Evolutionary conservation across 2,888 invertebrate species (phyloP), one percentile per base, ranked within the genome.

Genomic region (Panzeria rudis): DNA sequence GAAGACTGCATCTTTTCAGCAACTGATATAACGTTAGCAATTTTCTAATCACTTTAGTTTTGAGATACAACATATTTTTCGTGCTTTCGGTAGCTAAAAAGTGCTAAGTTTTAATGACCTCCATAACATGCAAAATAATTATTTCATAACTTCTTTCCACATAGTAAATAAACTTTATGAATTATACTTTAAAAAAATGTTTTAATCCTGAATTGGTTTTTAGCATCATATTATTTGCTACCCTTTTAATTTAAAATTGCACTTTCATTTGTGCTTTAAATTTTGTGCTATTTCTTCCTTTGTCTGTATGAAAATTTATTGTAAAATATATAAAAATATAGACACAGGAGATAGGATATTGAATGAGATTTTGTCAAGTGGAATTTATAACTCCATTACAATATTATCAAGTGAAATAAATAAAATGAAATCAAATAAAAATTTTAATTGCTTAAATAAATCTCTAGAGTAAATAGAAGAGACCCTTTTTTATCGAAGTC

Each of bases 381-480:
- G 69, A 78, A 83, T 83, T 83, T 83, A 83, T 73, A 79, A 73
- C 73, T 73, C 54, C 54, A 52, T 68, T 83, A 72, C 32, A 68
- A 80, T 50, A 68, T 59, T 73, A 78, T 78, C 83, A 73, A 78
- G 68, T 61, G 44, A 20, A 78, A 83, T 68, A 78, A 72, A 83
- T 52, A 83, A 77, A 78, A 72, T 47, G 35, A 69, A 78, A 61
- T 52, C 66, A 69, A 83, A 78, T 78, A 83, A 79, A 69, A 83
- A 83, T 78, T 68, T 83, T 83, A 83, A 83, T 83, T 83, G 83
- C 78, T 61, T 6, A 73, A 75, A 83, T 83, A 83, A 83, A 83
- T 83, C 73, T 79, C 25, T 25, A 41, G 50, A 59, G 82, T 62
- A 61, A 68, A 78, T 64, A 68, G 66, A 61, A 38, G 17, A 44